These are phyloP conservation scores for Rhinolophus ferrumequinum DNA, from an alignment of 2,113 vertebrate species.

Conservation along the genomic window DNA sequence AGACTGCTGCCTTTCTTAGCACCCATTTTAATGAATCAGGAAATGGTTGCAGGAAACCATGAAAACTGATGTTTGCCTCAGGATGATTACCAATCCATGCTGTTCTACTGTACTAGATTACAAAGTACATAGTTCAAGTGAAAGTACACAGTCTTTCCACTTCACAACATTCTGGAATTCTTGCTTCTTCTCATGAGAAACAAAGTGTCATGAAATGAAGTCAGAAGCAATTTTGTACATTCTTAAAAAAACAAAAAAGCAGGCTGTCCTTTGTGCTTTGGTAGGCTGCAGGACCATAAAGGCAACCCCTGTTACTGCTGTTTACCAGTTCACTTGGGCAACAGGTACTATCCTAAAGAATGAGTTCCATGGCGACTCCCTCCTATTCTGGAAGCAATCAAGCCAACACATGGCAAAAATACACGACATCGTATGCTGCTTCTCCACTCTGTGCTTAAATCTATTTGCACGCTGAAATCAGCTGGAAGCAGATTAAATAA, in stretches of 20 bases:
- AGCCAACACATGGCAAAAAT: not conserved
- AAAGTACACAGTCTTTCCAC: not conserved
- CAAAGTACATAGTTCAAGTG: not conserved
- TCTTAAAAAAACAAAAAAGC: not conserved
- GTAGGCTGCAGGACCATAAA: fast-evolving
- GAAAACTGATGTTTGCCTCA: not conserved
- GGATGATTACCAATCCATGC: not conserved
- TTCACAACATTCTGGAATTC: not conserved
- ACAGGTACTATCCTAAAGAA: not conserved
- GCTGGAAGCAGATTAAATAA: not conserved
- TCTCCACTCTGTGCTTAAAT: not conserved
- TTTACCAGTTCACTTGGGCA: not conserved
- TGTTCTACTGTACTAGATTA: not conserved
- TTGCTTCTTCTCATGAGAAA: not conserved
- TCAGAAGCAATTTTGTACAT: not conserved
- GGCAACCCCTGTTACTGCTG: not conserved
- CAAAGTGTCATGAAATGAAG: not conserved
- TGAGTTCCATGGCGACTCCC: not conserved
- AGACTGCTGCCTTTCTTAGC: not conserved
- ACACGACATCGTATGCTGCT: fast-evolving
- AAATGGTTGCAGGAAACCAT: not conserved
- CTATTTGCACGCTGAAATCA: not conserved
- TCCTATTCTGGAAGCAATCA: not conserved
- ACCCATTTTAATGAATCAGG: not conserved
- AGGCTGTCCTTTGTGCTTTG: not conserved